Conservation (phyloP, 1,140 invertebrate genomes). For the Caenorhabditis latens region DNA sequence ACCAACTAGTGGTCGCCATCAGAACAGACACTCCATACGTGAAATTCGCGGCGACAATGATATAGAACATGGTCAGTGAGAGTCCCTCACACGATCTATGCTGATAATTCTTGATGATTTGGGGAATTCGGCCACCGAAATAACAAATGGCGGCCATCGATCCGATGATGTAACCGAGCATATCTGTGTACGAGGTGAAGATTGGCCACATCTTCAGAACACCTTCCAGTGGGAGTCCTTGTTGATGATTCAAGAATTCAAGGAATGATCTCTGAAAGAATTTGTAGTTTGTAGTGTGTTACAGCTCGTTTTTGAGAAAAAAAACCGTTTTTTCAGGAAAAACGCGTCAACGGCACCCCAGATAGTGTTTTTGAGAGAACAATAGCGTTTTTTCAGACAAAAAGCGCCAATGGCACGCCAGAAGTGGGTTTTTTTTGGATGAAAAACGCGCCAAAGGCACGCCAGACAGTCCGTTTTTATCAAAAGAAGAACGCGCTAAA, state of each 20-base stretch:
- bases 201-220: slow-evolving; percentile 32
- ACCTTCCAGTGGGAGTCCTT: slow-evolving; percentile 38
- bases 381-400: too few relatives aligned
- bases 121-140: slow-evolving; percentile 76
- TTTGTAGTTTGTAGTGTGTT: slow-evolving; percentile 64
- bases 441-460: too few relatives aligned
- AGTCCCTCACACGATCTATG: slow-evolving; percentile 63
- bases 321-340: too few relatives aligned
- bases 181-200: slow-evolving; percentile 30
- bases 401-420: too few relatives aligned
- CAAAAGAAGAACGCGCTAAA: too few relatives aligned
- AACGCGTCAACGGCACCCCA: too few relatives aligned
- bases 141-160: slow-evolving; percentile 76
- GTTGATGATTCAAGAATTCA: slow-evolving; percentile 46
- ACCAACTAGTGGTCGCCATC: slow-evolving; percentile 75
- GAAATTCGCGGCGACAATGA: slow-evolving; percentile 77
- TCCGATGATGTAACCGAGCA: slow-evolving; percentile 77
- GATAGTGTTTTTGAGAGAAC: too few relatives aligned
- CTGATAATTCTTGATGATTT: slow-evolving; percentile 76
- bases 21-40: slow-evolving; percentile 73
- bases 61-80: slow-evolving; percentile 77
- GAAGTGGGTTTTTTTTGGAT: too few relatives aligned
- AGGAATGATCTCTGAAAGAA: slow-evolving; percentile 40
- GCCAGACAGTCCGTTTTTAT: too few relatives aligned
- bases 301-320: too few relatives aligned